Percentiles rank a stretch among this genome's conserved stretches.
Evolutionary conservation across 2,113 vertebrate species (phyloP).

Genomic region (Megaceryle maxima): DNA sequence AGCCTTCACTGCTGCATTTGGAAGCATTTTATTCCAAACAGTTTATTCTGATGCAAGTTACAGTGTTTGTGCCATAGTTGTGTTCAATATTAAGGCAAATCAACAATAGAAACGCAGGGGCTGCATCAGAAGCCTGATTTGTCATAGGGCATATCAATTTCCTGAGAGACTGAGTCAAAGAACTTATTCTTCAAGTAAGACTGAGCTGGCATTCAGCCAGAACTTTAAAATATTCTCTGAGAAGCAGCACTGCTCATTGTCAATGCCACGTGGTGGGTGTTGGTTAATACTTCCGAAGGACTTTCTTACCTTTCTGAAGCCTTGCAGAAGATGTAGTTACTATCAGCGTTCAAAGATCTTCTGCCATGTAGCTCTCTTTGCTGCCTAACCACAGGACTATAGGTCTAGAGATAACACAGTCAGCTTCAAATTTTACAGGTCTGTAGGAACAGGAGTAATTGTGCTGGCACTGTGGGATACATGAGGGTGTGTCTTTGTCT

Average conservation of each 20-base stretch:
- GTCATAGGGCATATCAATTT: fast-evolving
- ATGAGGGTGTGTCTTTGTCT: neutral
- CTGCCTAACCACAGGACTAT: neutral
- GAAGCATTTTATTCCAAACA: neutral
- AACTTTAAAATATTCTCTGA: neutral
- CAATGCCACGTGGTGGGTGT: fast-evolving
- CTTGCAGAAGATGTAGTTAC: neutral
- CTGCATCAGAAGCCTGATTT: neutral
- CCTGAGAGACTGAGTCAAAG: neutral
- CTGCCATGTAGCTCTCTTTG: neutral
- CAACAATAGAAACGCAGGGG: neutral
- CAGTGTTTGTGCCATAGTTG: neutral
- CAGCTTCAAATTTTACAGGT: neutral
- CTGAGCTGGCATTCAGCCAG: neutral
- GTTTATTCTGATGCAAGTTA: neutral
- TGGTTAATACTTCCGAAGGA: fast-evolving
- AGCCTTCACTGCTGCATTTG: neutral
- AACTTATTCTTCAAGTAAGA: neutral
- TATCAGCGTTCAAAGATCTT: neutral
- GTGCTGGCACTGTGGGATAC: neutral
- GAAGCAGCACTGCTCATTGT: neutral
- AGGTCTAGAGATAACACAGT: neutral
- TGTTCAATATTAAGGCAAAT: neutral
- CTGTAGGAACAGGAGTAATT: neutral
- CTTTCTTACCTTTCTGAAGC: neutral